Evolutionary conservation across 1,140 invertebrate species (phyloP).

Genomic region (Dendrolimus punctatus): DNA sequence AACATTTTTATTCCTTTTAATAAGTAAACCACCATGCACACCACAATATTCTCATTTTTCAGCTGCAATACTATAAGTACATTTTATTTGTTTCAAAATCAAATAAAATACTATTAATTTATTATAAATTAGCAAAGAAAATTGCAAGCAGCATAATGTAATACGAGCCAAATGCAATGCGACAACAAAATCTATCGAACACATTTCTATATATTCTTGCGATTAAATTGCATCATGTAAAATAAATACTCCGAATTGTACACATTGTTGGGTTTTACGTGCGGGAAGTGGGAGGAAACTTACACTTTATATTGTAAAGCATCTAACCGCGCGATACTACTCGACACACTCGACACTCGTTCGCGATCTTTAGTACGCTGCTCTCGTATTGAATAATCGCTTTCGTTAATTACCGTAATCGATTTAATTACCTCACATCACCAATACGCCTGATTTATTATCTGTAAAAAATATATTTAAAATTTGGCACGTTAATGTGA

Average conservation of each 20-base stretch:
- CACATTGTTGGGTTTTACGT: not conserved
- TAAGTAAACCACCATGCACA: no score
- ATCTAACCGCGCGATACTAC: conserved; percentile 1
- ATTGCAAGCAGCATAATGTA: no score
- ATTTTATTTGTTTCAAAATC: no score
- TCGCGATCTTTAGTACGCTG: conserved; percentile 19
- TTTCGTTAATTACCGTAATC: conserved; percentile 2
- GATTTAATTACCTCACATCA: not conserved
- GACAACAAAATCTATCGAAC: no score
- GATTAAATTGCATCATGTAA: not conserved
- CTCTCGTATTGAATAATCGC: conserved; percentile 2
- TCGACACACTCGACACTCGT: conserved; percentile 25
- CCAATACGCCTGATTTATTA: not conserved
- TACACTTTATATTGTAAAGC: conserved; percentile 40
- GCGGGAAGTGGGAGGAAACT: conserved; percentile 27
- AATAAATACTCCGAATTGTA: not conserved
- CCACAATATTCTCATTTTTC: no score
- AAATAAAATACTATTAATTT: no score
- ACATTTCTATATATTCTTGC: not conserved
- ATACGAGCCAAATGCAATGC: no score
- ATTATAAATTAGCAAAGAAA: no score
- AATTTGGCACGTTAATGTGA: no score
- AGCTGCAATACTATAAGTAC: no score
- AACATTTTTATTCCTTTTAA: no score
- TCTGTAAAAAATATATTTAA: no score